Percentiles rank a stretch among this genome's conserved stretches.
Conservation (phyloP, 2,888 invertebrate genomes). For the Eumacrocentrus americanus region DNA sequence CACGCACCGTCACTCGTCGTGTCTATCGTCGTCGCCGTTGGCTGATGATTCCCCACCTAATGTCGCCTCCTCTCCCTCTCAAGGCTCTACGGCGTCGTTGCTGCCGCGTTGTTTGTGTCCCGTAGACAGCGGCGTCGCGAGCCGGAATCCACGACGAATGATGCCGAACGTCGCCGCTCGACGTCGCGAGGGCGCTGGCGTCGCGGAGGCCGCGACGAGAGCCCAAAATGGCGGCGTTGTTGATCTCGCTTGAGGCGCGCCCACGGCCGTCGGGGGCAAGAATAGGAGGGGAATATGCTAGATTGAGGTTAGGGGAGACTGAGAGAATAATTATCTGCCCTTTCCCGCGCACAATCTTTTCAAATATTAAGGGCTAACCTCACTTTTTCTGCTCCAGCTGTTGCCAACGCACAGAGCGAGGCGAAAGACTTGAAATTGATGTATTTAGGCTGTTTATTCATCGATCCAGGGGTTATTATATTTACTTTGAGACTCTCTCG, state of each 20-base stretch:
- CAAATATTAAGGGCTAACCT: no score
- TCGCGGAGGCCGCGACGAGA: not conserved
- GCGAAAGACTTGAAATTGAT: no score
- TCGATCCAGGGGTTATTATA: no score
- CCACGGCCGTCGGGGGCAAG: constrained; percentile 17
- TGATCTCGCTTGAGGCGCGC: constrained; percentile 29
- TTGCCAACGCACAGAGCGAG: no score
- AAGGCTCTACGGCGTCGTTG: constrained; percentile 16
- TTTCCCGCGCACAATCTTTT: no score
- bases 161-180: not conserved
- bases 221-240: constrained; percentile 40
- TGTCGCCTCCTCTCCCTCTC: not conserved
- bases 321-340: not conserved
- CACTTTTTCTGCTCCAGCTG: no score
- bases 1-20: constrained; percentile 26
- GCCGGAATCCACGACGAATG: not conserved
- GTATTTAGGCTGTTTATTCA: no score
- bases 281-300: not conserved
- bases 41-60: constrained; percentile 14
- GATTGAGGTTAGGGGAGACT: not conserved
- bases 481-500: not conserved
- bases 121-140: no score
- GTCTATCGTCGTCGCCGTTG: constrained; percentile 3
- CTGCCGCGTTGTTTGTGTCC: constrained; percentile 18
- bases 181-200: constrained; percentile 20